phyloP scores from a whole-genome alignment of 1,140 invertebrate species.

The Tetragnatha versicolor region DNA sequence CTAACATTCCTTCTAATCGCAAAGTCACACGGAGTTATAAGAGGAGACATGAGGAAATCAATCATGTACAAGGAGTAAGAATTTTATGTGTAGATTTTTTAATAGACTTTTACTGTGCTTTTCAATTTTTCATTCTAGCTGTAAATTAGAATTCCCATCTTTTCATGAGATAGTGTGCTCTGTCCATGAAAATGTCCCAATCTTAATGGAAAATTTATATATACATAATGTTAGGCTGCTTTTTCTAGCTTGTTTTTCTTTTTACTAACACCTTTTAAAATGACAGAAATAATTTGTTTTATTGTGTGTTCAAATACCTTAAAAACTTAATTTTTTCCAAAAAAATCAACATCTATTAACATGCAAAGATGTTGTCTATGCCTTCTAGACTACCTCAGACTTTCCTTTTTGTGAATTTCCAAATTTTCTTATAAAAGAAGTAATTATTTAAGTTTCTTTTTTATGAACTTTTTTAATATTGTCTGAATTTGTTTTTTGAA shows the following conservation, averaged over 20 bases:
- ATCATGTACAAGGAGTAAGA: conserved; percentile 88
- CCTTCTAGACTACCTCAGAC: too few species aligned
- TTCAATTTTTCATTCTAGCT: neutral
- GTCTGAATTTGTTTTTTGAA: conserved; percentile 46
- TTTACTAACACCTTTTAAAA: too few species aligned
- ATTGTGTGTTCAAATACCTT: too few species aligned
- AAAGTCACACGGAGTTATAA: conserved; percentile 99
- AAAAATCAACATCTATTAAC: too few species aligned
- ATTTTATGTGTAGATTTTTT: neutral
- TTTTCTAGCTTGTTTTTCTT: too few species aligned
- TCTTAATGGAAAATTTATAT: neutral
- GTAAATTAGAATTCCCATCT: conserved; percentile 74
- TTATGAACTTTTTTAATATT: conserved; percentile 19
- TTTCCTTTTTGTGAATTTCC: too few species aligned
- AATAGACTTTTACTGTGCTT: neutral
- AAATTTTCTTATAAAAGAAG: too few species aligned
- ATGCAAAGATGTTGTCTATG: too few species aligned
- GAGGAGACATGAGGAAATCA: conserved; percentile 97
- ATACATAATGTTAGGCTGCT: neutral
- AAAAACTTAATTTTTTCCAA: too few species aligned
- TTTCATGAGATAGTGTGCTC: conserved; percentile 73
- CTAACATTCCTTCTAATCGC: conserved; percentile 64
- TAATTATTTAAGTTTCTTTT: too few species aligned
- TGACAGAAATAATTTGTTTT: too few species aligned
- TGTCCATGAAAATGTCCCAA: neutral